Conservation (phyloP, 2,113 vertebrate genomes). For the Ptilorrhoa leucosticta region DNA sequence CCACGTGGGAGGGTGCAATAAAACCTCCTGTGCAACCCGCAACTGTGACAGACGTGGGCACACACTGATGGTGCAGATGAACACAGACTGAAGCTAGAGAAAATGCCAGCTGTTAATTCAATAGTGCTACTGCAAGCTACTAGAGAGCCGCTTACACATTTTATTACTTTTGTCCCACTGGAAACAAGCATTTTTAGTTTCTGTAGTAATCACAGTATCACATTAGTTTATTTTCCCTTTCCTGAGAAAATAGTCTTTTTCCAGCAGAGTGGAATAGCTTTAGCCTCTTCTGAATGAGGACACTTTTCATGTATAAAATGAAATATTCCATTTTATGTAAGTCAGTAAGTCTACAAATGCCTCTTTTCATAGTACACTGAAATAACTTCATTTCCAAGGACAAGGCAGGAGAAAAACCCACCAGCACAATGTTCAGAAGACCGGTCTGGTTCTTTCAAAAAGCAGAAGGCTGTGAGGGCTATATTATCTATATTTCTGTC, state of each 20-base stretch:
- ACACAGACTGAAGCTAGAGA: background rate
- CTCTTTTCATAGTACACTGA: background rate
- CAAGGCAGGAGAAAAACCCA: background rate
- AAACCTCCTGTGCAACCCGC: background rate
- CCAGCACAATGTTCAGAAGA: background rate
- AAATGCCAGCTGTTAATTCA: background rate
- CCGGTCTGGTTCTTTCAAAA: background rate
- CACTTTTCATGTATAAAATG: background rate
- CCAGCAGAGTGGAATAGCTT: background rate
- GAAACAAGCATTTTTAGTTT: background rate
- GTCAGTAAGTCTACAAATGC: background rate
- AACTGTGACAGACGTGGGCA: background rate
- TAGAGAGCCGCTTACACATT: background rate
- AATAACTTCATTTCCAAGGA: background rate
- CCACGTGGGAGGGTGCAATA: fast-evolving
- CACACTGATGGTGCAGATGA: fast-evolving
- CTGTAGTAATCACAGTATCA: background rate
- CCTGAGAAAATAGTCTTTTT: background rate
- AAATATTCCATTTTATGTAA: background rate
- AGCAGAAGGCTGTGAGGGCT: background rate
- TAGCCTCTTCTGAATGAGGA: background rate
- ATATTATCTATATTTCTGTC: background rate
- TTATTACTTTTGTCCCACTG: background rate
- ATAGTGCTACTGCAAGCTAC: background rate
- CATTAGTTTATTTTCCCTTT: background rate